Conservation (phyloP, 92 coral and sea anemone species). For the Actinostola sp. region DNA sequence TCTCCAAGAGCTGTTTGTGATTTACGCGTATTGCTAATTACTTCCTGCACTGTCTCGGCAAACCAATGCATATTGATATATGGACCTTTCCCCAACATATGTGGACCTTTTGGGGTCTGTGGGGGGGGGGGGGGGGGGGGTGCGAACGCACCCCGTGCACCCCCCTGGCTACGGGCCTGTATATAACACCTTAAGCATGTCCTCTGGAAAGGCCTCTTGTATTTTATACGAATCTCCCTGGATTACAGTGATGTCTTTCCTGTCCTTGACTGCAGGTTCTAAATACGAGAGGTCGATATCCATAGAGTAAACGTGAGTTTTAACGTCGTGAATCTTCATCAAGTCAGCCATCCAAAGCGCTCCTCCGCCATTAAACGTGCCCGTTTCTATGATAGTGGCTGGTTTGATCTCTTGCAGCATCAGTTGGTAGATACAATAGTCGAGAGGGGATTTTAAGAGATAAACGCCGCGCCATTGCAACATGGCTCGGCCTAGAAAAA, state of each 20-base stretch:
- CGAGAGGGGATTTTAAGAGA: conserved; percentile 32
- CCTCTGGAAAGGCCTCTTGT: conserved; percentile 45
- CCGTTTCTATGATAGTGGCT: conserved; percentile 47
- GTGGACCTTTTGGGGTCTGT: too few relatives aligned
- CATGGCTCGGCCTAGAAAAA: conserved; percentile 37
- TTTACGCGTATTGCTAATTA: too few relatives aligned
- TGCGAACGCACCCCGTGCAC: too few relatives aligned
- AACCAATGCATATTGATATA: too few relatives aligned
- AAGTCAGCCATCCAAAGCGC: conserved; percentile 71
- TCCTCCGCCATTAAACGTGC: conserved; percentile 55
- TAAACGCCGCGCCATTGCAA: conserved; percentile 43
- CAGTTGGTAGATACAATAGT: conserved; percentile 24
- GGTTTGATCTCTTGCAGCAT: conserved; percentile 58
- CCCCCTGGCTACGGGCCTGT: too few relatives aligned
- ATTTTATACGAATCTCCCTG: conserved; percentile 53
- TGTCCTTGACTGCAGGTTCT: conserved; percentile 24
- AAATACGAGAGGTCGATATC: conserved; percentile 37
- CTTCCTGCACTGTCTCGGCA: too few relatives aligned
- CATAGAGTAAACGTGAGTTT: conserved; percentile 53
- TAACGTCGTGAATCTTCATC: conserved; percentile 45
- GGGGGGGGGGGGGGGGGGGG: too few relatives aligned
- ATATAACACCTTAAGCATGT: conserved; percentile 47
- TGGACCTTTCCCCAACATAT: too few relatives aligned
- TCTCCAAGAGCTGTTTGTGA: too few relatives aligned
- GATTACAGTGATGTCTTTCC: conserved; percentile 56